Conservation (phyloP, 2,888 invertebrate species). For the Pristionchus exspectatus region DNA sequence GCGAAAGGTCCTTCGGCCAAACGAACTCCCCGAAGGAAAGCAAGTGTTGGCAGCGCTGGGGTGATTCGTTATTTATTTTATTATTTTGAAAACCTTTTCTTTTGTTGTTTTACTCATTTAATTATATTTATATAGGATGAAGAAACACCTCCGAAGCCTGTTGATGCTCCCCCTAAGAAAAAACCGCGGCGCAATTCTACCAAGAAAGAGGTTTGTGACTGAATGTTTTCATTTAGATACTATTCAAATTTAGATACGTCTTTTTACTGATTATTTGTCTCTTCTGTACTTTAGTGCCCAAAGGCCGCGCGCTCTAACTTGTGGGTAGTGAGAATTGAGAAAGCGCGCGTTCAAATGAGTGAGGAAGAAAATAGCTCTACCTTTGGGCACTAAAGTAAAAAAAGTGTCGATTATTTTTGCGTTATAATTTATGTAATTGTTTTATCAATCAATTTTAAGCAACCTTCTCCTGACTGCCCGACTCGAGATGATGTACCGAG, state of each 20-base stretch:
- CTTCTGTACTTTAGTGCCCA: no score
- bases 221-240: not conserved
- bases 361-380: no score
- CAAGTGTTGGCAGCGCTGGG: not conserved
- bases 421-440: not conserved
- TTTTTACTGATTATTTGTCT: not conserved
- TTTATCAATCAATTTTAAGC: not conserved
- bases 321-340: no score
- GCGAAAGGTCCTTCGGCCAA: not conserved
- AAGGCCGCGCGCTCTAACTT: no score
- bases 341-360: no score
- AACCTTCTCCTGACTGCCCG: not conserved
- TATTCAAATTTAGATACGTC: not conserved
- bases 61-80: not conserved
- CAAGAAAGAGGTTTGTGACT: not conserved
- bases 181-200: conserved; percentile 33
- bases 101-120: not conserved
- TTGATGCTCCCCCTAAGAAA: not conserved
- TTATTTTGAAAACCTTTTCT: not conserved
- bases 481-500: not conserved
- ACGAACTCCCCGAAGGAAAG: conserved; percentile 8
- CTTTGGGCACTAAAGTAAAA: no score
- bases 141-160: not conserved
- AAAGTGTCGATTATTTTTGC: no score
- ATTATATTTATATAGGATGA: not conserved